Evolutionary conservation across 2,113 vertebrate genomes (phyloP).

Genomic region (Kryptolebias marmoratus): DNA sequence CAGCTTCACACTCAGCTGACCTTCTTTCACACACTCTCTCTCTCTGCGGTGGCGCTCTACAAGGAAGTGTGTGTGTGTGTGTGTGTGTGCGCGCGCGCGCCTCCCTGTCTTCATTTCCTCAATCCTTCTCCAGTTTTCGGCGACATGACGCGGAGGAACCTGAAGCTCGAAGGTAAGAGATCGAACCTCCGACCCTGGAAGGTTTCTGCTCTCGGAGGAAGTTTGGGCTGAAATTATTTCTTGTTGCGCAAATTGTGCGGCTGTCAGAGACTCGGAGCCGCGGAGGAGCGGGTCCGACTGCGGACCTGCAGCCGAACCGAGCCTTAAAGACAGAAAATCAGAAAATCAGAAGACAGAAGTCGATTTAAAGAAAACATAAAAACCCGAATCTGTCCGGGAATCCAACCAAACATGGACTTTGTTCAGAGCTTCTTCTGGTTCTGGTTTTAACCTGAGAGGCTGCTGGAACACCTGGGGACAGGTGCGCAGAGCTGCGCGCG

Average conservation of each 20-base stretch:
- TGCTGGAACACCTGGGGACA: slow-evolving; percentile 13
- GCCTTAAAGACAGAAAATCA: no score
- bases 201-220: background rate
- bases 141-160: fast-evolving
- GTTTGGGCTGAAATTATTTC: background rate
- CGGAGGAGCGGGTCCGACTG: no score
- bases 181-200: background rate
- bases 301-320: no score
- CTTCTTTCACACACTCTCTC: background rate
- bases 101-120: slow-evolving; percentile 47
- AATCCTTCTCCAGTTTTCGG: slow-evolving; percentile 14
- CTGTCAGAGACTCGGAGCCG: no score
- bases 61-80: slow-evolving; percentile 31
- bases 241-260: background rate
- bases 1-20: background rate
- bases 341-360: no score
- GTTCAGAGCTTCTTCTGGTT: no score
- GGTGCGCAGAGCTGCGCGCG: background rate
- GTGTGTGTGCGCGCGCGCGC: background rate
- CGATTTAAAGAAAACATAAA: no score
- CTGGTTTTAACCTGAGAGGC: no score
- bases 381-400: no score
- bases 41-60: no score
- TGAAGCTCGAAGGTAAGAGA: slow-evolving; percentile 27
- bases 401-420: no score